Base-by-base conservation (phyloP, 2,888 invertebrate species). In the Athetis lepigone region DNA sequence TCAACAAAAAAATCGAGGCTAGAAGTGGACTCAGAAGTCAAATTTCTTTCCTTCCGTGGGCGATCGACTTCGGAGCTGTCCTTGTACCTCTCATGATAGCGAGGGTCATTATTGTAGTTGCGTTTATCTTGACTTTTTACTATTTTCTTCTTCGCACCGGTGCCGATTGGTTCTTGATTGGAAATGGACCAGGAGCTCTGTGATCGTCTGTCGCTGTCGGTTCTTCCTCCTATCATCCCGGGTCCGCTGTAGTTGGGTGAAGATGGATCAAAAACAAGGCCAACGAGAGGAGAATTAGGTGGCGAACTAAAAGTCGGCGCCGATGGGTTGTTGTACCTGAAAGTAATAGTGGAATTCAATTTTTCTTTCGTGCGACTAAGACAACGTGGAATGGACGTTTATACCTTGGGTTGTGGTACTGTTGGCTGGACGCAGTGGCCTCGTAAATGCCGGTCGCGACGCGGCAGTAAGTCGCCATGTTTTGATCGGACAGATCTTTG, bases 1-100 rank as follows among this genome's bases (percentile, higher is more conserved):
- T 96, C 96, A 50, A 94, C 95, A 40, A 95, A 95, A 54, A 96
- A 96, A 72, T 96, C 96, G 37, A 96, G 93, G 77, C 95, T 96
- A 2, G 94, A 92, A 3, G 95, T 95, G 0, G 96, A 96, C 69
- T 95, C 96, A 3, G 95, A 90, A 39, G 84, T 90, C 19, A 94
- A 79, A 61, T 88, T 90, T 70, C 91, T 86, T 25, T 94, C 93
- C 74, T 90, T 92, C 55, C 89, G 88, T 54, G 90, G 90, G 19
- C 90, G 87, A n/a, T 93, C 93, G 2, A 80, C 85, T 52, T 93
- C 93, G n/a, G 59, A 45, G 50, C 60, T 85, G 27, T 94, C 92
- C 82, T 92, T 94, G 73, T 90, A 92, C 77, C 90, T 86, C 55
- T 94, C 94, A 45, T 91, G 91, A 63, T 90, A 94, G 29, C 94